Evolutionary conservation across 2,797 vertebrate species (phyloP), one percentile per base, ranked within the genome.

Genomic region (Cottoperca gobio): DNA sequence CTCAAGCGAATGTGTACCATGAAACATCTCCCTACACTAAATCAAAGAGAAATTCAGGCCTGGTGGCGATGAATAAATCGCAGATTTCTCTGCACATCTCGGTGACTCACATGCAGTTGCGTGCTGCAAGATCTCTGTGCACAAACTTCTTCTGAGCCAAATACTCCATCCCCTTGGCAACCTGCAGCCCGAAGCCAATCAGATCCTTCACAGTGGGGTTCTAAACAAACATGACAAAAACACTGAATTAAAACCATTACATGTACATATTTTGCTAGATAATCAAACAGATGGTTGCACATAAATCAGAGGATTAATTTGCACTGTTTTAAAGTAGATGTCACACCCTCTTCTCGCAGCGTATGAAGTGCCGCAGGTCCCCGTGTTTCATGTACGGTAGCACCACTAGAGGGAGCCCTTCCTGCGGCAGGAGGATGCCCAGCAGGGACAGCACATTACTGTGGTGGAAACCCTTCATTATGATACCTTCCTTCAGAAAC

Each of bases 361-460:
- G 97, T 75, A 99, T 97, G 82, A 99, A 99, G 79, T 95, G 97
- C 3, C 97, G 95, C 79, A 99, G 94, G 92, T 99, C 98, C 28
- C 98, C 98, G 0, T 99, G 98, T 86, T 95, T 95, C 98, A 99
- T 99, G 78, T 97, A 99, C 0, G 98, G 98, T 39, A 99, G 95
- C 45, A 99, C 94, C 21, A 99, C 98, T 0, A 96, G 91, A 48
- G 98, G 98, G 76, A 99, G 96, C 17, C 97, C 97, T 0, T 96
- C 95, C 59, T 93, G 81, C 0, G 98, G 98, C 78, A 99, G 91
- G 77, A 96, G 91, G 59, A 99, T 96, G 10, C 98, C 98, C 46
- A 98, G 93, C 73, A 99, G 94, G 0, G 97, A 97, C 45, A 99
- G 94, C 35, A 99, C 97, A 0, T 99, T 97, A 0, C 88, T 94